Conservation (phyloP, 2,113 vertebrate genomes). For the Romanogobio albipinnatus region DNA sequence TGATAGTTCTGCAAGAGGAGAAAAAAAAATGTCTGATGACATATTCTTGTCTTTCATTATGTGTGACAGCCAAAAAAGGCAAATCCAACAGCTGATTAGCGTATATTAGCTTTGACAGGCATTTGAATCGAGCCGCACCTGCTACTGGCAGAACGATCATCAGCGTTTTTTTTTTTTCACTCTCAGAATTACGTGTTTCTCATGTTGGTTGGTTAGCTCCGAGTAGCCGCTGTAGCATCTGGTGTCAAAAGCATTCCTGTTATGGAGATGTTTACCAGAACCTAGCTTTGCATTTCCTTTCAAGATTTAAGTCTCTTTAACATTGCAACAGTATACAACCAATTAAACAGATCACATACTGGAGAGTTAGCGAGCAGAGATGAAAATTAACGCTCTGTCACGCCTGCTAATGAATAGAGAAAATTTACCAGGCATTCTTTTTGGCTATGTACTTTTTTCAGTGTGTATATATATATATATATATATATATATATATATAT, state of each 20-base stretch:
- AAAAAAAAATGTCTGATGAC: slow-evolving; percentile 65
- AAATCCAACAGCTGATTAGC: slow-evolving; percentile 53
- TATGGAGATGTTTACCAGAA: slow-evolving; percentile 69
- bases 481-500: no score
- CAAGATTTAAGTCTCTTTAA: slow-evolving; percentile 63
- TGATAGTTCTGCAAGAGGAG: slow-evolving; percentile 63
- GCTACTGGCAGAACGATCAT: slow-evolving; percentile 28
- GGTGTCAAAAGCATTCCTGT: slow-evolving; percentile 40
- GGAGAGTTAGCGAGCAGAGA: not conserved
- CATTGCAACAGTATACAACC: slow-evolving; percentile 58
- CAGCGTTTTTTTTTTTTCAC: slow-evolving; percentile 40
- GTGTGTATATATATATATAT: no score
- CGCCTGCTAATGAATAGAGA: not conserved
- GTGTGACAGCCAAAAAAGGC: slow-evolving; percentile 33
- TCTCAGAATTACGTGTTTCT: slow-evolving; percentile 58
- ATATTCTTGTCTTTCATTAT: slow-evolving; percentile 37
- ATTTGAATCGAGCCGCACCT: slow-evolving; percentile 49
- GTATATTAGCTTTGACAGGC: slow-evolving; percentile 44
- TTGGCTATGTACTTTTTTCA: no score
- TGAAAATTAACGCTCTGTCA: not conserved
- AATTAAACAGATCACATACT: slow-evolving; percentile 11
- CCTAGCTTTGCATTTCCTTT: slow-evolving; percentile 71
- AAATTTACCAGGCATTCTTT: no score
- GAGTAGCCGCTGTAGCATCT: slow-evolving; percentile 27
- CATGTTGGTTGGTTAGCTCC: slow-evolving; percentile 52